Evolutionary conservation across 1,140 invertebrate species (phyloP), one percentile per base, ranked within the genome.

Genomic region (Polyergus mexicanus): DNA sequence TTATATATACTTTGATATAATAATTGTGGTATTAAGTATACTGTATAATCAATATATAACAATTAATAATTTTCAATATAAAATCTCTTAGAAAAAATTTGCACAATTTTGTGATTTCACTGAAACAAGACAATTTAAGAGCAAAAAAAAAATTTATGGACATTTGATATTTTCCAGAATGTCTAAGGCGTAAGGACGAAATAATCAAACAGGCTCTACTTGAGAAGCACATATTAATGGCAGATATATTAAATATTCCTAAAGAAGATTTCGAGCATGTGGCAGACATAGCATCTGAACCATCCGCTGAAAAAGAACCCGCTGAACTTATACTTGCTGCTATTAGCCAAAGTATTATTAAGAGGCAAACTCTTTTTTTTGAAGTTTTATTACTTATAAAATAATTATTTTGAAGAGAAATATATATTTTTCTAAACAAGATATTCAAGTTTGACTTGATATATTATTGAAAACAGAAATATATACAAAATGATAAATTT

Each of bases 191-290:
- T 72, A 96, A 97, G 91, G 97, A 98, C 91, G 96, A 97, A 89
- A 94, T 96, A 58, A 97, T 98, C 72, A 96, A 96, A 74, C 95
- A 96, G 93, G 96, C 97, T n/a, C 94, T 98, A 84, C 95, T 95
- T 58, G 97, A 98, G 87, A 98, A 98, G 90, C 96, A 98, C 87
- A 94, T 95, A 88, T 95, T 98, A 72, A 96, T 98, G 85, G 97
- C 97, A 85, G 97, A 97, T 93, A 96, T 98, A 88, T 95, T 98
- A 88, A 96, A 97, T 94, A 96, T 98, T 92, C 97, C 97, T 51
- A 95, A 96, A 87, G 96, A 97, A 90, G 96, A 97, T 86, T 97
- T 97, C 90, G 96, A 97, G 77, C 96, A 96, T 87, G 96, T 97
- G 77, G 96, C 96, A 22, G 97, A 97, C 86, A 96, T 97, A 91